These are phyloP conservation scores for Grallaria varia DNA, from an alignment of 2,113 vertebrate genomes.

Conservation along the genomic window DNA sequence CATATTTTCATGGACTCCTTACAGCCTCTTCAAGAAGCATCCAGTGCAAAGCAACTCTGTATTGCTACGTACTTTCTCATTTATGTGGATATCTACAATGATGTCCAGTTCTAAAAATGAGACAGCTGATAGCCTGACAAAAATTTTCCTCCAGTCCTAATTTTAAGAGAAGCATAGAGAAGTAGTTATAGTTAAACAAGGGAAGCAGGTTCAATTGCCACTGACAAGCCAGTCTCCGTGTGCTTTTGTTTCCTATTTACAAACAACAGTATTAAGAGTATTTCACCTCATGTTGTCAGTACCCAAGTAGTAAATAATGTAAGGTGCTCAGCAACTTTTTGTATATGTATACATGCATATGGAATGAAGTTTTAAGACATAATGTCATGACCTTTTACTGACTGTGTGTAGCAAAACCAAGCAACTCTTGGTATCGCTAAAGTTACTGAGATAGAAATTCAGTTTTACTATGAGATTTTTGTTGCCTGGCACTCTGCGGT, in stretches of 20 bases:
- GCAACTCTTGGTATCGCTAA: neutral
- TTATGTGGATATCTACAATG: neutral
- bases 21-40: neutral
- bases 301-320: neutral
- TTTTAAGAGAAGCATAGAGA: neutral
- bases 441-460: neutral
- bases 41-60: neutral
- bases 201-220: neutral
- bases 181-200: neutral
- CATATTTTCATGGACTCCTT: neutral
- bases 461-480: neutral
- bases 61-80: neutral
- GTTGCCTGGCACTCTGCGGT: neutral
- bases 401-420: neutral
- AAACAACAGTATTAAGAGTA: neutral
- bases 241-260: neutral
- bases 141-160: neutral
- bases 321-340: neutral
- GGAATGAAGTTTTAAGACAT: neutral
- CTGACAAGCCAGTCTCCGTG: neutral
- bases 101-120: neutral
- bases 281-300: neutral
- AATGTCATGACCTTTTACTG: neutral
- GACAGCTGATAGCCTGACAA: neutral
- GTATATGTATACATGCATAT: fast-evolving